Conservation (phyloP, 2,113 vertebrate species). For the Sceloporus tristichus region DNA sequence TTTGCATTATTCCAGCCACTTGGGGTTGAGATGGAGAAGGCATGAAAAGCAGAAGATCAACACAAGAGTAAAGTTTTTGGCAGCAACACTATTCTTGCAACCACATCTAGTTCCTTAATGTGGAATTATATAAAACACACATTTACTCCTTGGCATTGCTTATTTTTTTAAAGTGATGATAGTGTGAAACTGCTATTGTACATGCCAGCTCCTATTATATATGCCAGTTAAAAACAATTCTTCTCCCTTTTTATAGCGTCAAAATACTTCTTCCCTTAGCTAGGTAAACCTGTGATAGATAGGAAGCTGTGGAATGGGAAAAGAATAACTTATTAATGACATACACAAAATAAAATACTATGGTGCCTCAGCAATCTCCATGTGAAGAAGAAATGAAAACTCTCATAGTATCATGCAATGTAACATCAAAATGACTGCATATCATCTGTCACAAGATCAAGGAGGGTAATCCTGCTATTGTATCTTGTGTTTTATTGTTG, state of each 20-base stretch:
- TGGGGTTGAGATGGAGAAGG: neutral
- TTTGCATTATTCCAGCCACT: neutral
- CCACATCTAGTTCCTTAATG: neutral
- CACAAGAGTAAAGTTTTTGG: conserved; percentile 13
- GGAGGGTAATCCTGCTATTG: conserved; percentile 56
- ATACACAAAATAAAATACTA: conserved; percentile 68
- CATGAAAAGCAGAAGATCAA: neutral
- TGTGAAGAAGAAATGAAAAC: conserved; percentile 62
- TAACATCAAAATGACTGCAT: conserved; percentile 62
- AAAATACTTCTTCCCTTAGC: conserved; percentile 58
- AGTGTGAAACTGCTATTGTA: conserved; percentile 16
- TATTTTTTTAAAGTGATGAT: conserved; percentile 26
- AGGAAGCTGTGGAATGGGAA: conserved; percentile 13
- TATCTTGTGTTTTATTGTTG: conserved; percentile 59
- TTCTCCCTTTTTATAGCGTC: conserved; percentile 50
- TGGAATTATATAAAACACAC: conserved; percentile 16
- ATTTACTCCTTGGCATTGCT: conserved; percentile 39
- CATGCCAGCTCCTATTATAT: conserved; percentile 20
- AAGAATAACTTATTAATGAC: conserved; percentile 68
- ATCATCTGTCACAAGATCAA: conserved; percentile 40
- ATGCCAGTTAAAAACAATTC: conserved; percentile 51
- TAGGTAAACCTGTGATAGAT: conserved; percentile 28
- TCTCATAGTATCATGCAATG: conserved; percentile 57
- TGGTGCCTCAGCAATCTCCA: conserved; percentile 67
- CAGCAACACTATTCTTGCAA: neutral